Conservation (phyloP, 2,113 vertebrate species). For the Procavia capensis region DNA sequence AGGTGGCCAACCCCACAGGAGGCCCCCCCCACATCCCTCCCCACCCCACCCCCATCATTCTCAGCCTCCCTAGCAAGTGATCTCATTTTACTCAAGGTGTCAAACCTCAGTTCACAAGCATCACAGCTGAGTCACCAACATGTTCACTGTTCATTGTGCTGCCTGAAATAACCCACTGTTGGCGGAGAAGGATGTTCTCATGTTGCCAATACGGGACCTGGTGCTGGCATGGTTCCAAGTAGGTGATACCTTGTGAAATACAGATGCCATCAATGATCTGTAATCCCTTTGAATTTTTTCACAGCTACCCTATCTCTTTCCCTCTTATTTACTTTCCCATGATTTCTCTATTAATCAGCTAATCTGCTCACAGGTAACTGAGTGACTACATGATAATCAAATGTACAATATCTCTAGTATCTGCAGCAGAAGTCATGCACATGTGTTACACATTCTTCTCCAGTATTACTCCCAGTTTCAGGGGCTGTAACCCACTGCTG, state of each 20-base stretch:
- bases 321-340: neutral
- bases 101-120: neutral
- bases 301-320: neutral
- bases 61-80: neutral
- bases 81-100: neutral
- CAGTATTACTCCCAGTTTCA: neutral
- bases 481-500: neutral
- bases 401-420: neutral
- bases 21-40: neutral
- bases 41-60: fast-evolving
- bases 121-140: neutral
- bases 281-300: neutral
- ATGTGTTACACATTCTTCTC: neutral
- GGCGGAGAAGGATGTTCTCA: neutral
- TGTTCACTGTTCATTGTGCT: fast-evolving
- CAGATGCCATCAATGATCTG: neutral
- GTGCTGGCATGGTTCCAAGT: neutral
- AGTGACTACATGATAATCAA: neutral
- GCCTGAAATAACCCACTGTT: fast-evolving
- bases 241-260: neutral
- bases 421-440: neutral
- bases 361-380: neutral
- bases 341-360: neutral
- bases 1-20: neutral
- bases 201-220: neutral